Percentiles rank a stretch among this genome's conserved stretches.
Evolutionary conservation across 1,140 invertebrate species (phyloP).

Genomic region (Halictus rubicundus): DNA sequence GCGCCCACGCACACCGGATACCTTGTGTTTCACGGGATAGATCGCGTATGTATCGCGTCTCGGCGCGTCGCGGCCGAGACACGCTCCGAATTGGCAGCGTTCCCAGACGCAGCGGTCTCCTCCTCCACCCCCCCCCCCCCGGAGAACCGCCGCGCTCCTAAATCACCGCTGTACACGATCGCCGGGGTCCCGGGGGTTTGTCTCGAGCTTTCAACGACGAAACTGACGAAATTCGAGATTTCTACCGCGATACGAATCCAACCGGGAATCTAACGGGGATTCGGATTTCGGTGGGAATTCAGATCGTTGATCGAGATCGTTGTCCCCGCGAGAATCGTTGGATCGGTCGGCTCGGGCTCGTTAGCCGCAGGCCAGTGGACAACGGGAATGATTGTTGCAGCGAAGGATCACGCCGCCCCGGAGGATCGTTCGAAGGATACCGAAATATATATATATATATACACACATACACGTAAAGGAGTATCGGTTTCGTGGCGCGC

Average conservation of each 20-base stretch:
- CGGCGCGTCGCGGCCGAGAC: conserved; percentile 18
- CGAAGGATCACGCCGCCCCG: conserved; percentile 12
- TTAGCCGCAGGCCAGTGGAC: background rate
- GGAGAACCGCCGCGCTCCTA: background rate
- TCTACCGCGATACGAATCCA: background rate
- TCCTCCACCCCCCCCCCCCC: too few relatives aligned
- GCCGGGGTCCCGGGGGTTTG: background rate
- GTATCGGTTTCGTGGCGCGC: conserved; percentile 46
- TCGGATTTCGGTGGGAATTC: too few relatives aligned
- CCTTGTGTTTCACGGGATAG: conserved; percentile 20
- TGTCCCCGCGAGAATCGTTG: conserved; percentile 45
- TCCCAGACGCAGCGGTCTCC: conserved; percentile 28
- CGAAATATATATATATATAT: conserved; percentile 5
- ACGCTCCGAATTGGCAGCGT: conserved; percentile 39
- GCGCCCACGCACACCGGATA: conserved; percentile 1
- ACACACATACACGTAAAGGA: too few relatives aligned
- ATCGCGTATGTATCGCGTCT: background rate
- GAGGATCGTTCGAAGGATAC: conserved; percentile 19
- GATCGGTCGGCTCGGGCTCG: background rate
- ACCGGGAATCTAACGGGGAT: background rate
- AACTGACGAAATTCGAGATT: background rate
- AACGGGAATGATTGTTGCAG: conserved; percentile 51
- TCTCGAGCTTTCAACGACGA: background rate
- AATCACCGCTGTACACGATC: background rate
- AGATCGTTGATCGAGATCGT: background rate